Percentiles rank a stretch among this genome's conserved stretches.
phyloP scores from a whole-genome alignment of 1,140 invertebrate species.

The Linepithema humile region DNA sequence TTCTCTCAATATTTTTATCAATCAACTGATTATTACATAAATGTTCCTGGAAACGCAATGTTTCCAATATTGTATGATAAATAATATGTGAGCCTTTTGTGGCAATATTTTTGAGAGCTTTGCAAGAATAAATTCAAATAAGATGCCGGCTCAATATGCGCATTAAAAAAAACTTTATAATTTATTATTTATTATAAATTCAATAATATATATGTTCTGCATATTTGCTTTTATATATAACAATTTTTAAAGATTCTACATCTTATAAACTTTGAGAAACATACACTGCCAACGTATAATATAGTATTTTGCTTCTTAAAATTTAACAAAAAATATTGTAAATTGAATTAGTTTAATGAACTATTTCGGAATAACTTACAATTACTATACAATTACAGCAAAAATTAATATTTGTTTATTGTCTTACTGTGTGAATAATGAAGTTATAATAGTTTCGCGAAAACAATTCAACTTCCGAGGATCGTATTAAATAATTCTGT shows the following conservation, averaged over 20 bases:
- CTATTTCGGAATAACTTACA: slow-evolving; percentile 23
- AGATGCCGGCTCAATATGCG: too few species aligned
- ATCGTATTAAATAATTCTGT: neutral
- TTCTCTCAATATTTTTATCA: slow-evolving; percentile 10
- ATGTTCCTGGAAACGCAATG: neutral
- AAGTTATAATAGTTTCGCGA: slow-evolving; percentile 19
- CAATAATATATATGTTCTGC: neutral
- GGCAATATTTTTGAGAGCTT: neutral
- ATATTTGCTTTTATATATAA: neutral
- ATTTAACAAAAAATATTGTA: neutral
- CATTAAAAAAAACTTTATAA: too few species aligned
- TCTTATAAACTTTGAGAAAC: neutral
- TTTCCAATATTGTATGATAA: neutral
- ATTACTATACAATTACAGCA: neutral
- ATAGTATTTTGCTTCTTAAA: neutral
- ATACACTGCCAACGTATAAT: neutral
- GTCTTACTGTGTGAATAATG: slow-evolving; percentile 36
- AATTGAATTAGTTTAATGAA: slow-evolving; percentile 42
- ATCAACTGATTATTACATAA: neutral
- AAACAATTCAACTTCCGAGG: neutral
- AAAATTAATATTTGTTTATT: slow-evolving; percentile 40
- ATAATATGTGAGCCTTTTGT: slow-evolving; percentile 4
- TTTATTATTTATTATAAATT: too few species aligned
- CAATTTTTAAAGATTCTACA: neutral
- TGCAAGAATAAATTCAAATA: neutral